Percentiles rank a stretch among this genome's conserved stretches.
These are phyloP conservation scores for Bettongia penicillata DNA, from an alignment of 2,113 vertebrate genomes.

Conservation along the genomic window DNA sequence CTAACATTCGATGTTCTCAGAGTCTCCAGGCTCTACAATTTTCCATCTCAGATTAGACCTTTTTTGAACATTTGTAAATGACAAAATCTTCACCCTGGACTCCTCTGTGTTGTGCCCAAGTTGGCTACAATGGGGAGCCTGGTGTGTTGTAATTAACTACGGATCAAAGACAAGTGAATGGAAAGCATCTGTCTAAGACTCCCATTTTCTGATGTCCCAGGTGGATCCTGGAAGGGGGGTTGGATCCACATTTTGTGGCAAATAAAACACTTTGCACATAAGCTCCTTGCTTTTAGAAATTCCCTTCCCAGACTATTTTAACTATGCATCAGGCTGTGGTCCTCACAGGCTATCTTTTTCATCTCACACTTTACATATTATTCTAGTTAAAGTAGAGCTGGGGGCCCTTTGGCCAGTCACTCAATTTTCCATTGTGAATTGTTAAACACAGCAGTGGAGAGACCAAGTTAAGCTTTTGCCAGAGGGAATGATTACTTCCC, in stretches of 20 bases:
- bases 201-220: conserved; percentile 71
- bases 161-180: conserved; percentile 67
- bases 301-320: conserved; percentile 56
- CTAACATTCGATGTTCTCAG: neutral
- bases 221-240: neutral
- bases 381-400: conserved; percentile 56
- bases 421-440: conserved; percentile 58
- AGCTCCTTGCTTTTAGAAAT: conserved; percentile 58
- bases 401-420: conserved; percentile 63
- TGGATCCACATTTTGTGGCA: conserved; percentile 29
- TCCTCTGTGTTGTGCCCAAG: neutral
- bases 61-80: conserved; percentile 51
- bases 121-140: conserved; percentile 37
- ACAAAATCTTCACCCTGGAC: conserved; percentile 45
- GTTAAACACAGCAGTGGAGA: conserved; percentile 61
- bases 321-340: conserved; percentile 60
- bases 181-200: conserved; percentile 68
- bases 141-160: conserved; percentile 50
- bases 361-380: conserved; percentile 70
- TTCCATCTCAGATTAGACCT: conserved; percentile 35
- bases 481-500: conserved; percentile 40
- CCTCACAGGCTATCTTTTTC: conserved; percentile 46
- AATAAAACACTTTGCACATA: conserved; percentile 31
- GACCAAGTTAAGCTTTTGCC: conserved; percentile 48
- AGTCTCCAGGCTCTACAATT: conserved; percentile 11